A percentile compares a stretch with the other conserved stretches of the same genome.
Conservation (phyloP, 92 coral and sea anemone genomes). For the Epizoanthus rinbou region DNA sequence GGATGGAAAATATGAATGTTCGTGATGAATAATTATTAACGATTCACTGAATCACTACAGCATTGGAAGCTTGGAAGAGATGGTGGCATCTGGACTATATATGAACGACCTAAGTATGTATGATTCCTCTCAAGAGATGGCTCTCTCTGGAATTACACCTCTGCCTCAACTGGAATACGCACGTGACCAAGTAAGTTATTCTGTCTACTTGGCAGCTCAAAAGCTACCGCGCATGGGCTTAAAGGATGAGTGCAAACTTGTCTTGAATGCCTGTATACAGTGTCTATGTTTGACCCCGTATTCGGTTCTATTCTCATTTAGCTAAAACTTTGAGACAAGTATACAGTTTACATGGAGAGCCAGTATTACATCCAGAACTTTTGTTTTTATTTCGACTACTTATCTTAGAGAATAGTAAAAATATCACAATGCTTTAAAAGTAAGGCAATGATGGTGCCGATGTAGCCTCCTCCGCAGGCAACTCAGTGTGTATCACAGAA, state of each 20-base stretch:
- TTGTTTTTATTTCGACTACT: too few species aligned
- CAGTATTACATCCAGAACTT: too few species aligned
- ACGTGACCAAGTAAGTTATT: constrained; percentile 71
- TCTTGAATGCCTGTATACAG: too few species aligned
- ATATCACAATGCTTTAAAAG: too few species aligned
- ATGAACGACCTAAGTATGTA: constrained; percentile 90
- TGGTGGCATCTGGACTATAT: constrained; percentile 78
- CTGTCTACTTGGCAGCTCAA: background rate
- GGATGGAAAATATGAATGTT: background rate
- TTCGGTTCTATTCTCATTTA: too few species aligned
- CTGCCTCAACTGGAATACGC: constrained; percentile 84
- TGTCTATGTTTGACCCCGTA: too few species aligned
- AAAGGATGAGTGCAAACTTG: background rate
- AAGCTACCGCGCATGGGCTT: background rate
- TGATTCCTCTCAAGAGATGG: constrained; percentile 93
- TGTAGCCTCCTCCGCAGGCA: too few species aligned
- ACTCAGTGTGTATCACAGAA: too few species aligned
- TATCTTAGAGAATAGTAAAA: too few species aligned
- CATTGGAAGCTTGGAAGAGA: constrained; percentile 81
- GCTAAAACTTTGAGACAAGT: too few species aligned
- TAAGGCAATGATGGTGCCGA: too few species aligned
- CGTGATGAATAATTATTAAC: background rate
- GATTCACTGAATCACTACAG: constrained; percentile 28
- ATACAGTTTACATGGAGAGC: too few species aligned
- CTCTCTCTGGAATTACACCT: constrained; percentile 81